Base-by-base conservation (phyloP, 2,888 invertebrate species). In the Phalera bucephala region DNA sequence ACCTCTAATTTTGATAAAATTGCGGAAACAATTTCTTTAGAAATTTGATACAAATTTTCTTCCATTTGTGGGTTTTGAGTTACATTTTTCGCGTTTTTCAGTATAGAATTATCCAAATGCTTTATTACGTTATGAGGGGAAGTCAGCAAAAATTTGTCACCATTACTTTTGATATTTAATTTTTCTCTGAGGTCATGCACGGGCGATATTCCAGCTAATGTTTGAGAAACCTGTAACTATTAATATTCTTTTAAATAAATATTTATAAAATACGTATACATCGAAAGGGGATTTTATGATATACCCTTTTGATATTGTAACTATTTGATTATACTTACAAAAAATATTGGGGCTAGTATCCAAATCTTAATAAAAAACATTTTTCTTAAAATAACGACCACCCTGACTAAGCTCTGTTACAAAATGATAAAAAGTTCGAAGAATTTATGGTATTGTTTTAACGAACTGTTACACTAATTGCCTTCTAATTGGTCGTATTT, bases 1-100 rank as follows among this genome's bases (percentile, higher is more conserved):
- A 82, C 77, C 62, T 89, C 87, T 37, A 89, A 60, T 45, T 88
- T 88, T 0, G 80, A 70, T 40, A 89, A 62, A 37, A 89, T 86
- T 19, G 88, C 72, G n/a, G 81, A 75, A 14, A 89, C 85, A 20
- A 89, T 59, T 38, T 88, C 85, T 50, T 87, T 87, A 0, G 89
- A 83, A 47, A 89, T 76, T 51, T 84, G 80, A 47, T 83, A 86
- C 1, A 89, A 64, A 32, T 73, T 81, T 35, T 81, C 82, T 45
- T 86, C 86, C 80, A 87, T 86, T 62, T 79, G 69, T 0, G 78
- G 73, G 55, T 80, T 88, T 50, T 86, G 79, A 1, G 88, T 87
- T 2, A 89, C 73, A 66, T 88, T 87, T 64, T 76, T 80, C 4
- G 85, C 85, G 2, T 70, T 64, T 62, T 75, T 85, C 6, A 64